Base-by-base conservation (phyloP, 2,888 invertebrate species). In the Drosophila pseudotakahashii region DNA sequence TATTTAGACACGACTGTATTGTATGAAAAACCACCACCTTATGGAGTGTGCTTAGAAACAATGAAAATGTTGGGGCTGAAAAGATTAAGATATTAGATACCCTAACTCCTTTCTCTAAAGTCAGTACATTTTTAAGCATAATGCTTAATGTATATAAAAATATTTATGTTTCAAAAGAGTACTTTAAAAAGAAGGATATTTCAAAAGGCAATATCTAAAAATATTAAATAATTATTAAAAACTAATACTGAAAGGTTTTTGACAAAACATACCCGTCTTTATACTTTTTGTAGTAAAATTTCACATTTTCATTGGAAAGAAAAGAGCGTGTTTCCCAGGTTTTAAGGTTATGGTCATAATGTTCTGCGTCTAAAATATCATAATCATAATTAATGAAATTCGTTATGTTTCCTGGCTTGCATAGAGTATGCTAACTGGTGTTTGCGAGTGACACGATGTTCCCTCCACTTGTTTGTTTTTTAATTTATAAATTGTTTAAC, bases 401-500 rank as follows among this genome's bases (percentile, higher is more conserved):
- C n/a, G n/a, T 2, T 26, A 26, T 45, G 45, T 14, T 30, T 30
- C 4, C 45, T 4, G 26, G 2, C 1, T n/a, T 14, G 26, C 9
- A n/a, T 14, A 47, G 47, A 16, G 30, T 47, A 36, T 62, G 36
- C 26, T 10, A 26, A 34, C 23, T 42, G 44, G 19, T 42, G 48
- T 9, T 30, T 37, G 45, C 48, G 32, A 30, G 11, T 13, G 52
- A 51, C 60, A 62, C 53, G 42, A 51, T 67, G 41, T 69, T 63
- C 55, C 23, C 14, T 6, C 32, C 14, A 55, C 54, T 64, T 76
- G 72, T 75, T 84, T 84, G 55, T 67, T 59, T 70, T 80, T 81
- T 78, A 71, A 81, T 87, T 82, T 84, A 26, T 66, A 87, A 87
- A 82, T 87, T 81, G 73, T 78, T 69, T 77, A 81, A 81, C 77